Percentiles rank a stretch among this genome's conserved stretches.
Conservation (phyloP, 1,140 invertebrate species). For the Mylabris phalerata region DNA sequence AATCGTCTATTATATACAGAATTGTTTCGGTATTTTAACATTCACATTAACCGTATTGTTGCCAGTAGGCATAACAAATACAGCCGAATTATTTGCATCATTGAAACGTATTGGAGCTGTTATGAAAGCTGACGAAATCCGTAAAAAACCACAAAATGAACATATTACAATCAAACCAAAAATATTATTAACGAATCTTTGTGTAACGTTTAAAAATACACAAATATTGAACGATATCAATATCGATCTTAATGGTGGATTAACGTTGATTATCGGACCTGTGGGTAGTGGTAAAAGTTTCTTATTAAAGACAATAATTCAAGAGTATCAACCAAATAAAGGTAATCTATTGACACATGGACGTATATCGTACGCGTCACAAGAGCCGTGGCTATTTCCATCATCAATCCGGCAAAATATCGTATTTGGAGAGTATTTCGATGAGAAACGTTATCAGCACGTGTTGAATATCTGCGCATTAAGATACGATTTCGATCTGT, state of each 20-base stretch:
- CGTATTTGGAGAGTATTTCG: constrained; percentile 47
- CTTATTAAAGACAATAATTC: constrained; percentile 59
- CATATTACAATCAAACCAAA: constrained; percentile 16
- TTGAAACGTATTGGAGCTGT: constrained; percentile 24
- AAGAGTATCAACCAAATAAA: constrained; percentile 55
- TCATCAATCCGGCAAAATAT: constrained; percentile 55
- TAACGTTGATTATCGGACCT: constrained; percentile 64
- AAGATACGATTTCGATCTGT: constrained; percentile 59
- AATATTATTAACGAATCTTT: constrained; percentile 22
- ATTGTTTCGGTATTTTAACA: constrained; percentile 65
- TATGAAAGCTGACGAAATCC: constrained; percentile 20
- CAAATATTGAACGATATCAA: constrained; percentile 54
- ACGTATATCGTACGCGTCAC: constrained; percentile 65
- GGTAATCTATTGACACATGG: constrained; percentile 59
- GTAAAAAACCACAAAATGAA: constrained; percentile 1
- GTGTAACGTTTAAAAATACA: constrained; percentile 24
- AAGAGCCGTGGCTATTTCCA: constrained; percentile 69
- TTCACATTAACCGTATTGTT: constrained; percentile 68
- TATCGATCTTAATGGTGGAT: constrained; percentile 49
- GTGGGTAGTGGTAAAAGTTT: constrained; percentile 77
- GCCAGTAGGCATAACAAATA: constrained; percentile 56
- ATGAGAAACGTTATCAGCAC: constrained; percentile 51
- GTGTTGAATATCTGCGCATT: constrained; percentile 55
- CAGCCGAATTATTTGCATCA: constrained; percentile 43
- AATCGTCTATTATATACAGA: constrained; percentile 67